Percentiles rank a stretch among this genome's conserved stretches.
Evolutionary conservation across 2,113 vertebrate genomes (phyloP).

Genomic region (Brachyistius frenatus): DNA sequence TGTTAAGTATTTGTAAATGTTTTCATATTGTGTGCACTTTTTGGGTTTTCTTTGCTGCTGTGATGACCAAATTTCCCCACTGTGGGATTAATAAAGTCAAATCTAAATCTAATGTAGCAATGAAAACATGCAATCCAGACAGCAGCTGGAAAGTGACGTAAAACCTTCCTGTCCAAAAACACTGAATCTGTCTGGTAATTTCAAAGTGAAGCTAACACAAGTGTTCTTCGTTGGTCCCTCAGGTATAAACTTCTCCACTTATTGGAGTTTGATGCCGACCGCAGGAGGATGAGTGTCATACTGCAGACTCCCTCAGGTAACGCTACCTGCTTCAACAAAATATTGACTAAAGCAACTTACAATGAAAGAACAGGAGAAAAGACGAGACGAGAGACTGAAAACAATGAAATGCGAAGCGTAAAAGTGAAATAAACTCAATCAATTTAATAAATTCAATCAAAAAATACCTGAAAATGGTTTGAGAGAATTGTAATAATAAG

Average conservation of each 20-base stretch:
- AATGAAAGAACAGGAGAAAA: background rate
- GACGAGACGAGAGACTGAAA: background rate
- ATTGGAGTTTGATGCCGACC: constrained; percentile 95
- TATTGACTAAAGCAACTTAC: accelerated
- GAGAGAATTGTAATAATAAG: too few species aligned
- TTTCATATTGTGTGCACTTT: too few species aligned
- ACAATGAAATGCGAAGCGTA: background rate
- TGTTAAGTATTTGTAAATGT: too few species aligned
- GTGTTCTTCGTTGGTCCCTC: constrained; percentile 14
- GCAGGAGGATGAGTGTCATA: constrained; percentile 97
- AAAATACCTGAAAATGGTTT: too few species aligned
- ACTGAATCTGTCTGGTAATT: too few species aligned
- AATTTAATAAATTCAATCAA: too few species aligned
- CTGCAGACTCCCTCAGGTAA: constrained; percentile 92
- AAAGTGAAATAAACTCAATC: too few species aligned
- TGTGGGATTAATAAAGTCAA: too few species aligned
- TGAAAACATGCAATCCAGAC: too few species aligned
- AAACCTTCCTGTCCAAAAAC: background rate
- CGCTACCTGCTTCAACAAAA: background rate
- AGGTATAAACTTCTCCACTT: constrained; percentile 96
- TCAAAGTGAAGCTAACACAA: background rate
- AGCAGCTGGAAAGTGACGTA: background rate
- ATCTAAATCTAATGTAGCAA: too few species aligned
- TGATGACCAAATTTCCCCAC: too few species aligned
- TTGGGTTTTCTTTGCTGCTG: too few species aligned